Evolutionary conservation across 2,888 invertebrate species (phyloP), one percentile per base, ranked within the genome.

Genomic region (Punctoribates punctum): DNA sequence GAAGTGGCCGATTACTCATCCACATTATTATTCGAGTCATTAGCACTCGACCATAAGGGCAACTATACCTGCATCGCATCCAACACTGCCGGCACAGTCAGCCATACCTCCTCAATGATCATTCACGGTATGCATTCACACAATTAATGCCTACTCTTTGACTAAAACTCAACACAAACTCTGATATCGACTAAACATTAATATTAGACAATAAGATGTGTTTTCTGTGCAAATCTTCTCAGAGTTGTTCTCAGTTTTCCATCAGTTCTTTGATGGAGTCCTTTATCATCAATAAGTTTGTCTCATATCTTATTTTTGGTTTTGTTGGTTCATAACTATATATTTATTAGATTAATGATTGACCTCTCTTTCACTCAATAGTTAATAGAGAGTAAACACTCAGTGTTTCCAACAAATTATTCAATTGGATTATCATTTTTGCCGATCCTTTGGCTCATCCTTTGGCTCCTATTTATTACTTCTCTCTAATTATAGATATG

Each of bases 1-100:
- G 80, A 80, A 27, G 78, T 82, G 34, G 81, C 82, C 60, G 82
- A 82, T 67, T 81, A 81, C 73, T 81, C 81, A 46, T 81, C 81
- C n/a, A 84, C 81, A 82, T 82, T 81, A 79, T 82, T 81, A 81
- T 85, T 79, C 81, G 82, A 82, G 54, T 82, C 81, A 17, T 80
- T 82, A 57, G 80, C 80, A 48, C 80, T 81, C 0, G 78, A 80
- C 23, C 82, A 82, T 74, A 80, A 79, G 73, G 83, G 83, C 38
- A 83, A 83, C 78, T 83, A 82, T 79, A 83, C 83, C 27, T 83
- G 83, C 76, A 78, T 79, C 67, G 83, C 82, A 23, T 34, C 79
- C 73, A 82, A 83, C 78, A 80, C 80, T 17, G 82, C 82, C 15
- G 82, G 82, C 38, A 80, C 81, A n/a, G 82, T 81, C n/a, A 80